A percentile compares a stretch with the other conserved stretches of the same genome.
Evolutionary conservation across 2,888 invertebrate genomes (phyloP).

Genomic region (Eristalis intricaria): DNA sequence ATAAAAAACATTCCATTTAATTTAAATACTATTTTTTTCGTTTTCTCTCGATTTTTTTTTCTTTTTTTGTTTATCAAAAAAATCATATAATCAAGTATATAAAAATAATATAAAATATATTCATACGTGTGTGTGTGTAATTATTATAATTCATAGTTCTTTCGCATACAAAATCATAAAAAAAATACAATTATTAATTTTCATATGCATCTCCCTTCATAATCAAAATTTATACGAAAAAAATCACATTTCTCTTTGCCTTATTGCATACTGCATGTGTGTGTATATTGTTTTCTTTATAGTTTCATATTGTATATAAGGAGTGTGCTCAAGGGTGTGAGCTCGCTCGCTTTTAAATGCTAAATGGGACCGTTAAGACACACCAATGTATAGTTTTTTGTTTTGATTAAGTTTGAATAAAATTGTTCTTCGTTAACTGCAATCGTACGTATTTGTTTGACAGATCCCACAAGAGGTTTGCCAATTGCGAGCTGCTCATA

Average conservation of each 20-base stretch:
- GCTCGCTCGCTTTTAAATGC: slow-evolving; percentile 27
- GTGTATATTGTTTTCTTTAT: slow-evolving; percentile 15
- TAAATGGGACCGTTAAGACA: slow-evolving; percentile 64
- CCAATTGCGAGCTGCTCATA: slow-evolving; percentile 10
- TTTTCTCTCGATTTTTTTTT: neutral
- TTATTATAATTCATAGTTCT: slow-evolving; percentile 41
- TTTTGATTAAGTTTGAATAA: slow-evolving; percentile 28
- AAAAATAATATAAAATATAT: slow-evolving; percentile 25
- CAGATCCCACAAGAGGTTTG: slow-evolving; percentile 8
- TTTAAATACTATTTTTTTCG: neutral
- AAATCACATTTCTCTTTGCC: slow-evolving; percentile 70
- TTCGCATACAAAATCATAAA: slow-evolving; percentile 54
- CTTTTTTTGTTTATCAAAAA: neutral
- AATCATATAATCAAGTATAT: slow-evolving; percentile 3
- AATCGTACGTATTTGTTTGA: neutral
- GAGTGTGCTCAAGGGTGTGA: slow-evolving; percentile 8
- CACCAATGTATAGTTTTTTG: slow-evolving; percentile 59
- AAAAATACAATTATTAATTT: slow-evolving; percentile 31
- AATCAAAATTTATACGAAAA: slow-evolving; percentile 62
- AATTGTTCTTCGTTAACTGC: neutral
- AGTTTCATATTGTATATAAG: slow-evolving; percentile 19
- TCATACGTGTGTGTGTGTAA: neutral
- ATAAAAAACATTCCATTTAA: slow-evolving; percentile 39
- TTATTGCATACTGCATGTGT: slow-evolving; percentile 51
- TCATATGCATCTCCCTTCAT: slow-evolving; percentile 22